Evolutionary conservation across 1,140 invertebrate species (phyloP).

Genomic region (Sarcophaga peregrina): DNA sequence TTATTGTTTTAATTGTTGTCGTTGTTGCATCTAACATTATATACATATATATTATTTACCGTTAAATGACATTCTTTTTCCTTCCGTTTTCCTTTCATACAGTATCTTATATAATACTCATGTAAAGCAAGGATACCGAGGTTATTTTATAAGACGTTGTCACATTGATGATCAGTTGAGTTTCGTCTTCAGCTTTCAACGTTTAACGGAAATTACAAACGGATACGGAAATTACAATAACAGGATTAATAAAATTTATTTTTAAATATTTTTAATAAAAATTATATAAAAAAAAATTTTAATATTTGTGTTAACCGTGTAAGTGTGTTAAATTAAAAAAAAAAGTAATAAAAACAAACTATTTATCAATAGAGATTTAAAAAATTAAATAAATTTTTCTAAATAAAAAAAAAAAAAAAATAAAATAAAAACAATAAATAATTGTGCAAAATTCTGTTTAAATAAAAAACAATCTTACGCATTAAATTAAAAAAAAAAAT

Average conservation of each 20-base stretch:
- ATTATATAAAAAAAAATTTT: conserved; percentile 27
- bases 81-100: conserved; percentile 1
- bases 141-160: conserved; percentile 55
- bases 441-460: no score
- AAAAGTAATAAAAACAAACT: conserved; percentile 41
- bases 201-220: conserved; percentile 37
- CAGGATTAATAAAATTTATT: not conserved
- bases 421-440: no score
- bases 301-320: conserved; percentile 46
- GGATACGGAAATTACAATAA: conserved; percentile 18
- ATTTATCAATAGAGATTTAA: not conserved
- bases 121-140: conserved; percentile 51
- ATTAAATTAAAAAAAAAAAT: no score
- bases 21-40: not conserved
- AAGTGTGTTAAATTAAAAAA: conserved; percentile 52
- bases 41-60: not conserved
- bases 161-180: conserved; percentile 58
- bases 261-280: not conserved
- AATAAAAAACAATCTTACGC: no score
- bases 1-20: conserved; percentile 1
- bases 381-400: not conserved
- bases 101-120: not conserved
- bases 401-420: not conserved
- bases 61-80: conserved; percentile 21
- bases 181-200: conserved; percentile 53